Evolutionary conservation across 2,113 vertebrate genomes (phyloP), one percentile per base, ranked within the genome.

Genomic region (Eulemur macaco): DNA sequence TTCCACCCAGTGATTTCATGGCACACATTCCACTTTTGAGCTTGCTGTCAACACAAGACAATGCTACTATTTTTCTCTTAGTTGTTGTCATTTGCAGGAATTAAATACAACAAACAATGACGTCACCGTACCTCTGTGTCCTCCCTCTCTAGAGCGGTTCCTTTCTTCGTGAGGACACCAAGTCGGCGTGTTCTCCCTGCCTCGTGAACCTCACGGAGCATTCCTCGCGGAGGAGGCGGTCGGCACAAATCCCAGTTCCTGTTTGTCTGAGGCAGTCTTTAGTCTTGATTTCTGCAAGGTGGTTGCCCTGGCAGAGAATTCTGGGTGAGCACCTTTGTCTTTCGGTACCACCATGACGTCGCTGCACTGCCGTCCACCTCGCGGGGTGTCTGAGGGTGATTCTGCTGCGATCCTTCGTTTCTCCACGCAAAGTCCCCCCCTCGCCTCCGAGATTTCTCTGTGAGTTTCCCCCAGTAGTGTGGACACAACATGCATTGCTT

Each of bases 331-430:
- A 15, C 69, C 47, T n/a, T 27, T 42, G 27, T 12, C n/a, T 77
- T 47, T 15, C 50, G 58, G 21, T 20, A 1, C 56, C 31, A 3
- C 14, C 14, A 13, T n/a, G 64, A 29, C 0, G 25, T 11, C 6
- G 1, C 17, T 15, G 29, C 1, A 0, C 4, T 47, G 25, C 25
- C 15, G 10, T 74, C n/a, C 9, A 6, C 39, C 42, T 2, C 0
- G 39, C 11, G 8, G 4, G 25, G 20, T 27, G 37, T 71, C 66
- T 18, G 37, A 34, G 34, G 21, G 13, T 52, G 20, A 29, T 34
- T 52, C 73, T 27, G 80, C 39, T 78, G 3, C 8, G 8, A n/a
- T 31, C 31, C 58, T 83, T 63, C 3, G 20, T 42, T 54, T 71
- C 21, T 92, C 31, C 31, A 8, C 3, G 5, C 6, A 23, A 73